Conservation (phyloP, 2,113 vertebrate genomes). For the Protobothrops mucrosquamatus region DNA sequence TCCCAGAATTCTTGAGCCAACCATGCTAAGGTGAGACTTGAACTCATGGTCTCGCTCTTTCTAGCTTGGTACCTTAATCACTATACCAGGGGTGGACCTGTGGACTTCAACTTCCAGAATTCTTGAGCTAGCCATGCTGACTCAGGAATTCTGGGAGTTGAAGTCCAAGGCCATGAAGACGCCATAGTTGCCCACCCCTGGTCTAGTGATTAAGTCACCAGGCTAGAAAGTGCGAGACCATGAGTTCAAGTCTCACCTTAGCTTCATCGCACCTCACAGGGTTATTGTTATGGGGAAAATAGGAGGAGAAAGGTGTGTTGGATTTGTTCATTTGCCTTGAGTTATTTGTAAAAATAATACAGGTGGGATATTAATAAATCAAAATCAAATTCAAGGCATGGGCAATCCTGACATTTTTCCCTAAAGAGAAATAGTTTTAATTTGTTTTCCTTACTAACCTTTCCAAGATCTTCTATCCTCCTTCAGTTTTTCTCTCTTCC, state of each 20-base stretch:
- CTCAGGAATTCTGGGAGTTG: not conserved
- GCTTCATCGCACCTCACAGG: not conserved
- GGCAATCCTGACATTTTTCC: not conserved
- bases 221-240: not conserved
- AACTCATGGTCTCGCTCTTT: too few relatives aligned
- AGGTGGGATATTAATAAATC: not conserved
- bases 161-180: not conserved
- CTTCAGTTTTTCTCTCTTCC: not conserved
- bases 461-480: not conserved
- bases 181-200: not conserved
- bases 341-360: not conserved
- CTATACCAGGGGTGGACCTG: not conserved
- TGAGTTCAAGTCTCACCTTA: not conserved
- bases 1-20: not conserved
- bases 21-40: not conserved
- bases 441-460: not conserved
- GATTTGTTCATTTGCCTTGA: not conserved
- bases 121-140: not conserved
- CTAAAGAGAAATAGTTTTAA: not conserved
- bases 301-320: not conserved
- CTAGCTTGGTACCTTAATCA: too few relatives aligned
- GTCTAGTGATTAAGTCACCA: not conserved
- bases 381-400: not conserved
- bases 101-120: not conserved
- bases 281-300: not conserved